Base-by-base conservation (phyloP, 2,888 invertebrate species). In the Parnassius glacialis region DNA sequence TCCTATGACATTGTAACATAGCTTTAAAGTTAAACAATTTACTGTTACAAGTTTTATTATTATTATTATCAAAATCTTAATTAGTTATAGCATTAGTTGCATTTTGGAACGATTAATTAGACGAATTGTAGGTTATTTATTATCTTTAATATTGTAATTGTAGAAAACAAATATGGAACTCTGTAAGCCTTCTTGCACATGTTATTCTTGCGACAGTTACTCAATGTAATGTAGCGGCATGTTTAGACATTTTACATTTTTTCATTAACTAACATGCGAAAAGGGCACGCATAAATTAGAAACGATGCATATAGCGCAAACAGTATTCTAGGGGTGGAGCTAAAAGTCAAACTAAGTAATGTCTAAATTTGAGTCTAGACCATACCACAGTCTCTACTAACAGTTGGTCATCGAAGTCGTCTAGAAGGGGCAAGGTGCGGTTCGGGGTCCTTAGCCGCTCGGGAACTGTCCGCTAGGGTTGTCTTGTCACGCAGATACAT, bases 31-130 rank as follows among this genome's bases (percentile, higher is more conserved):
- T 65, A 59, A 64, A 64, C n/a, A 52, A 57, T 73, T 74, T 73
- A 80, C 79, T 78, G 73, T 79, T 79, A 80, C 79, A 74, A 74
- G 69, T 74, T 73, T 79, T 81, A 69, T 64, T 67, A 62, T 66
- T 57, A 66, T 67, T 69, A 66, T 68, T 67, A 66, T 69, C 65
- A 67, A 69, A 66, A 59, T 55, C 43, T 65, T 59, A 43, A 57
- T 55, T 64, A 57, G 52, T 72, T 66, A 67, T 64, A 69, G 60
- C 64, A 66, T 69, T 77, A 75, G 72, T 67, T 68, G 70, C 71
- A 66, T 73, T 67, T 71, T 72, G 69, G 68, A 45, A 45, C 7
- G 2, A 7, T 43, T 70, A 71, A 72, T 75, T 77, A 79, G 70
- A 70, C 63, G 65, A 66, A 68, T 68, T 66, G 67, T 74, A 72